Evolutionary conservation across 2,113 vertebrate genomes (phyloP).

Genomic region (Microcebus murinus): DNA sequence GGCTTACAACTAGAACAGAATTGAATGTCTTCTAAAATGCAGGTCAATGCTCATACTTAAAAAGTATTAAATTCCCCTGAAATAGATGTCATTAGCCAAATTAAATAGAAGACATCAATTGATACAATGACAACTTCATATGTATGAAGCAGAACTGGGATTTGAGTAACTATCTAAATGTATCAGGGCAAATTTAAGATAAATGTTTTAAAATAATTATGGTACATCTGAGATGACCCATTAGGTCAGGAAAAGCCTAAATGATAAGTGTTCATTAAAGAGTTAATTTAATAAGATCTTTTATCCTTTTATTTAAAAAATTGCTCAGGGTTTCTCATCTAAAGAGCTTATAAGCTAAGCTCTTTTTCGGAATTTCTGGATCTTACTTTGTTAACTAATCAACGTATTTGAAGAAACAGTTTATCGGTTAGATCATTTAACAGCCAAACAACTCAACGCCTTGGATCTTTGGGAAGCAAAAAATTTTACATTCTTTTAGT

Average conservation of each 20-base stretch:
- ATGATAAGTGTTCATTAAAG: not conserved
- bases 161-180: not conserved
- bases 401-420: not conserved
- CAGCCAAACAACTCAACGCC: not conserved
- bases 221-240: slow-evolving; percentile 3
- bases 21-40: not conserved
- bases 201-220: slow-evolving; percentile 37
- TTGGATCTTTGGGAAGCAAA: not conserved
- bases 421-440: not conserved
- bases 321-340: not conserved
- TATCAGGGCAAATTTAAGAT: slow-evolving; percentile 7
- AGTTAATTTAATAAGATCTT: not conserved
- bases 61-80: not conserved
- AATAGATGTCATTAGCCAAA: slow-evolving; percentile 25
- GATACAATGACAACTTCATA: slow-evolving; percentile 13
- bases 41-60: not conserved
- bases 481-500: not conserved
- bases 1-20: slow-evolving; percentile 9
- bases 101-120: not conserved
- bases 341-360: not conserved
- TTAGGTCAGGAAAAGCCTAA: not conserved
- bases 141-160: not conserved
- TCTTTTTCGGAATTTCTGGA: not conserved
- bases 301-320: not conserved
- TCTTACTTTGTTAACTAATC: not conserved